phyloP scores from a whole-genome alignment of 2,113 vertebrate species.

The Bungarus multicinctus region DNA sequence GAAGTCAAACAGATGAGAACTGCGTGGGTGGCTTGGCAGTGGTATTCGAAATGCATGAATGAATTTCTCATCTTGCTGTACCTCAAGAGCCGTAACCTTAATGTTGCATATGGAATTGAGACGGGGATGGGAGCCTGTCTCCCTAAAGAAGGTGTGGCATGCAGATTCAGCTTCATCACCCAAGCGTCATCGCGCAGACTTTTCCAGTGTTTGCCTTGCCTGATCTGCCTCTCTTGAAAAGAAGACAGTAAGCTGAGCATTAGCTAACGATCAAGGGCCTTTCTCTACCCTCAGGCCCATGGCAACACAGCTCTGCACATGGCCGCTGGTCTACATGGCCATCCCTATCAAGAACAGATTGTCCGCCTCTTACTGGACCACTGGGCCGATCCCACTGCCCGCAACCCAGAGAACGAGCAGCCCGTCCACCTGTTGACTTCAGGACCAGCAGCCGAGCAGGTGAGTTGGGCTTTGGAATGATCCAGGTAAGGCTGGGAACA shows the following conservation, averaged over 20 bases:
- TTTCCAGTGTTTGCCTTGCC: neutral
- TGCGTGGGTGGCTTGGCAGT: neutral
- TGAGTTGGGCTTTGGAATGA: conserved; percentile 48
- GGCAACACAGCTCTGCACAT: conserved; percentile 92
- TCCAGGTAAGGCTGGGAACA: neutral
- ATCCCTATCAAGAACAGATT: conserved; percentile 76
- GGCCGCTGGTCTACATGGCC: conserved; percentile 84
- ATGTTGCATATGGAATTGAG: neutral
- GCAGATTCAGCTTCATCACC: neutral
- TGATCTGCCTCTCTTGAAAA: neutral
- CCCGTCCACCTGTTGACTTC: conserved; percentile 83
- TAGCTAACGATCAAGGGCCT: neutral
- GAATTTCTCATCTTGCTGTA: neutral
- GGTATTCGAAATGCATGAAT: neutral
- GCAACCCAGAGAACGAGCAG: conserved; percentile 90
- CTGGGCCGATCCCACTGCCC: conserved; percentile 83
- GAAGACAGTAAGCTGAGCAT: too few relatives aligned
- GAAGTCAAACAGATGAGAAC: neutral
- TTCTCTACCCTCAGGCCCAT: conserved; percentile 73
- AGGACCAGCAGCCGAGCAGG: conserved; percentile 77
- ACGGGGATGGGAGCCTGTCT: neutral
- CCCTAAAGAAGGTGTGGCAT: neutral
- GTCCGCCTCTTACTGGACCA: conserved; percentile 75
- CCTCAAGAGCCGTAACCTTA: neutral
- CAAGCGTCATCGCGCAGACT: too few relatives aligned